phyloP scores from a whole-genome alignment of 2,888 invertebrate genomes.

The Aphodius granarius region DNA sequence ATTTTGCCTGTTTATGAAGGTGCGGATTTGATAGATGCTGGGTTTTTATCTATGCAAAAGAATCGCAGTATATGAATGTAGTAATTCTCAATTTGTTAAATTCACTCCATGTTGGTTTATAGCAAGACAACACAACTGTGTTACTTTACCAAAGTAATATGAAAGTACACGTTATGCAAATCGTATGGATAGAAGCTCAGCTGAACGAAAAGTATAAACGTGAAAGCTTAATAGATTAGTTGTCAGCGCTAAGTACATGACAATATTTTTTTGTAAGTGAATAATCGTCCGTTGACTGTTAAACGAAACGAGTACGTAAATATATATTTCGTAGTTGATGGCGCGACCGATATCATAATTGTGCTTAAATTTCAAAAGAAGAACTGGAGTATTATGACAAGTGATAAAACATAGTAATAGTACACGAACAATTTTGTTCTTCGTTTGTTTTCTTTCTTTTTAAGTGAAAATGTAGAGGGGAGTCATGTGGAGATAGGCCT shows the following conservation, averaged over 20 bases:
- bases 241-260: conserved; percentile 38
- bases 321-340: conserved; percentile 24
- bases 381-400: conserved; percentile 46
- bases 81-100: no score
- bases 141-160: no score
- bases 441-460: conserved; percentile 14
- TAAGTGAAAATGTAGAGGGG: conserved; percentile 45
- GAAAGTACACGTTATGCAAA: neutral
- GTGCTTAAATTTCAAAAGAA: conserved; percentile 30
- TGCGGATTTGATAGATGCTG: neutral
- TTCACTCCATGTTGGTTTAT: no score
- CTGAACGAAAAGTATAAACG: neutral
- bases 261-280: conserved; percentile 33
- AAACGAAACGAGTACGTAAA: conserved; percentile 35
- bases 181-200: neutral
- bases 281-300: neutral
- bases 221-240: neutral
- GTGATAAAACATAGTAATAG: conserved; percentile 40
- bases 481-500: conserved; percentile 32
- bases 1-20: neutral
- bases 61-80: no score
- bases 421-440: conserved; percentile 23
- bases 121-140: no score
- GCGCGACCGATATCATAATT: conserved; percentile 28
- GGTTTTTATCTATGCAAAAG: neutral